phyloP scores from a whole-genome alignment of 2,113 vertebrate species.

The Xiphorhynchus elegans region DNA sequence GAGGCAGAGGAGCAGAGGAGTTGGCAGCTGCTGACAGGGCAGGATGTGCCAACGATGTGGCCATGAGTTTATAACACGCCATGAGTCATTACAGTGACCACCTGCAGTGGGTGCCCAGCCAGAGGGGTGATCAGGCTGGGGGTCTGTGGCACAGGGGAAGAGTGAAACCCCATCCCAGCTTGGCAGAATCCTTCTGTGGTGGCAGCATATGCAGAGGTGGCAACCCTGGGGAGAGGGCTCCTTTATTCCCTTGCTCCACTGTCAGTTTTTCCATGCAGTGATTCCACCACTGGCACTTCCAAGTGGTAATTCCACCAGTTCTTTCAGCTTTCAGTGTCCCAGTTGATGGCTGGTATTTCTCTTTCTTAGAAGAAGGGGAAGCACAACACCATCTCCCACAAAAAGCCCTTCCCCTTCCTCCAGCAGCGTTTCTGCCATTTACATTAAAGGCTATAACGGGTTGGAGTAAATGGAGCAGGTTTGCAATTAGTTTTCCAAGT shows the following conservation, averaged over 20 bases:
- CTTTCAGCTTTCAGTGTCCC: background rate
- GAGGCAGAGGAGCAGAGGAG: background rate
- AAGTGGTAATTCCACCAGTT: fast-evolving
- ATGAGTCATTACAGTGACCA: background rate
- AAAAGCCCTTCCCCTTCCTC: constrained; percentile 62
- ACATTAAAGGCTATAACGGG: constrained; percentile 83
- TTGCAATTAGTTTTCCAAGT: constrained; percentile 96
- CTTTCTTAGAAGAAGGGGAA: constrained; percentile 54
- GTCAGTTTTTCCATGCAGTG: fast-evolving
- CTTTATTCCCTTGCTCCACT: fast-evolving
- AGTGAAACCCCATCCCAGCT: background rate
- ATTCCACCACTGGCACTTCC: fast-evolving
- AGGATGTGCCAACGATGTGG: background rate
- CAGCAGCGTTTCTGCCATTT: constrained; percentile 73
- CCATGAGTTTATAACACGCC: fast-evolving
- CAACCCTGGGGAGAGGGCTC: fast-evolving
- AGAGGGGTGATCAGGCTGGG: background rate
- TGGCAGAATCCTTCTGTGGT: background rate
- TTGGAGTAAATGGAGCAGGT: constrained; percentile 88
- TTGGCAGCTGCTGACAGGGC: background rate
- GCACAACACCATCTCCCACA: background rate
- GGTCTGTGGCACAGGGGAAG: background rate
- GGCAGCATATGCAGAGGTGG: background rate
- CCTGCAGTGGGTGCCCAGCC: background rate
- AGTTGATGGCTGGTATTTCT: background rate